Base-by-base conservation (phyloP, 2,888 invertebrate genomes). In the Icerya purchasi region DNA sequence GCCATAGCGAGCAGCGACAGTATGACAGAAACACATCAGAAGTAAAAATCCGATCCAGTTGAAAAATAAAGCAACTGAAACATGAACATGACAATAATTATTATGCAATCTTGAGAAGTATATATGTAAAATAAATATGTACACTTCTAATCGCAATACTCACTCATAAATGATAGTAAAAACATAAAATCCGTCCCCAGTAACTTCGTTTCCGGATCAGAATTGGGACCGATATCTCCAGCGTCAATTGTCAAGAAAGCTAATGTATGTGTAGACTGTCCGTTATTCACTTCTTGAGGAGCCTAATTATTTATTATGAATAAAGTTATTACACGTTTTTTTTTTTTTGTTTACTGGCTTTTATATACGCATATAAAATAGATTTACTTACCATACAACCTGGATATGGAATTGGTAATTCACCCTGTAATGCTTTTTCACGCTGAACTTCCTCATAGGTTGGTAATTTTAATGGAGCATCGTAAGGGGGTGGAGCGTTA, bases 11-110 rank as follows among this genome's bases (percentile, higher is more conserved):
- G 88, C 89, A 50, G 92, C 92, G 68, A 92, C 88, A 57, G 92
- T 91, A 72, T 91, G 90, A 69, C 90, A 90, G 76, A 92, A 88
- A 69, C 92, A 93, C 80, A 92, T 86, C 66, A 91, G 77, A 69
- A 91, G 77, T 66, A 93, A 75, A 72, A 93, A 91, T 18, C 93
- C 93, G 70, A 93, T 83, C 92, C 92, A 93, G 75, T 93, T 93
- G 76, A 93, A 92, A 56, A 92, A 80, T 75, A 93, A 92, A 66
- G 92, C 87, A 72, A 91, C 91, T 87, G 75, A 54, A 76, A 75
- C 63, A 64, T 63, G 62, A 63, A 62, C 59, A 61, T 50, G 53
- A 19, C 20, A 21, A 57, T 22, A 2, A 22, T 22, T 36, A n/a
- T 21, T 53, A 49, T 14, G n/a, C 18, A 20, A 20, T 14, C 18